Evolutionary conservation across 2,888 invertebrate species (phyloP).

Genomic region (Tipula helvola): DNA sequence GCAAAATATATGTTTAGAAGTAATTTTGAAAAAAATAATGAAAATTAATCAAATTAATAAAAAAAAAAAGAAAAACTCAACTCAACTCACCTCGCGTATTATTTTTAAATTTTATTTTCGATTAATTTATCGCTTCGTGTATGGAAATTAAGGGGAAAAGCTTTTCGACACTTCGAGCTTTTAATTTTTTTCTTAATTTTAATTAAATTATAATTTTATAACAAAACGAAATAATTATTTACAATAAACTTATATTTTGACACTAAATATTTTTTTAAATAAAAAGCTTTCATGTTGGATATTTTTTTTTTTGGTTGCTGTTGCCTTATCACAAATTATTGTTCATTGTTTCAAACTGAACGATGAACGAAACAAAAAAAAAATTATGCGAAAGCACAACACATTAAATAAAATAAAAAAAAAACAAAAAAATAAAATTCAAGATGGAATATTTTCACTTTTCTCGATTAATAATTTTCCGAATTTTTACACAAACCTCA

Average conservation of each 20-base stretch:
- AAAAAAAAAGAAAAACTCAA: neutral
- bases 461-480: neutral
- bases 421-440: neutral
- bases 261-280: neutral
- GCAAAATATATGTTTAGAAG: neutral
- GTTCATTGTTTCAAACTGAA: neutral
- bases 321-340: neutral
- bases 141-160: neutral
- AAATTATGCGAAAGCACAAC: neutral
- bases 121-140: neutral
- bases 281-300: neutral
- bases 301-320: neutral
- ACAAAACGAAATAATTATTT: neutral
- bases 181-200: neutral
- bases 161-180: neutral
- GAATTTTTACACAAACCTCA: conserved; percentile 4
- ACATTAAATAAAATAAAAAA: neutral
- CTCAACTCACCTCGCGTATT: neutral
- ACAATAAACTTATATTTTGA: neutral
- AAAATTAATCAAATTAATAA: neutral
- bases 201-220: neutral
- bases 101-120: neutral
- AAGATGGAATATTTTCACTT: neutral
- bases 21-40: neutral
- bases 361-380: neutral